Base-by-base conservation (phyloP, 1,140 invertebrate genomes). In the Diuraphis noxia region DNA sequence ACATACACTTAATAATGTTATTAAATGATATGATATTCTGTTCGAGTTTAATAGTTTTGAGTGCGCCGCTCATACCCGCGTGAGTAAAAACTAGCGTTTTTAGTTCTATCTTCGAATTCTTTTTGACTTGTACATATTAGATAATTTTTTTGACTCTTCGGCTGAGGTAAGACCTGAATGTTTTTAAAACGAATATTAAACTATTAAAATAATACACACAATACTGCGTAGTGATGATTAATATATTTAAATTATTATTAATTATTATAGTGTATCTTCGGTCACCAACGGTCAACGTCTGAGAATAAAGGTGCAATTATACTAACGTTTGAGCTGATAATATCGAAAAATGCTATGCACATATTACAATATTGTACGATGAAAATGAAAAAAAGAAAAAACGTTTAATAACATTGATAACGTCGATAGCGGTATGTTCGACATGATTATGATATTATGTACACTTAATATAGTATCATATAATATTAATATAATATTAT, bases 251-350 rank as follows among this genome's bases (percentile, higher is more conserved):
- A 49, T 21, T 63, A 63, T 10, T 72, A n/a, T 36, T 34, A 21
- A n/a, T 77, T 34, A 77, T 34, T 77, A 21, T 77, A 77, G 72
- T 77, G 72, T 77, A 77, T 77, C 77, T 21, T 38, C 21, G 34
- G 13, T 9, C 7, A 21, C 38, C 38, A 34, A 25, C 36, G 79
- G 40, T 41, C 38, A 10, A 0, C 38, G 72, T 36, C 40, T 82
- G 25, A 23, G 36, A 82, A 82, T 13, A 40, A 82, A 40, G 30
- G 36, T 81, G 36, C 38, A 41, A 41, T 41, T 72, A 72, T 72
- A 72, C 41, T 82, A 40, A 82, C 81, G 38, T 82, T 40, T 82
- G 81, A 41, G 38, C 81, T 82, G 41, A 82, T 82, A 72, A 81
- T 40, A 82, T 41, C 81, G 9, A 25, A 25, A 30, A 82, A 82